Evolutionary conservation across 1,140 invertebrate genomes (phyloP), one percentile per base, ranked within the genome.

Genomic region (Coenobita brevimanus): DNA sequence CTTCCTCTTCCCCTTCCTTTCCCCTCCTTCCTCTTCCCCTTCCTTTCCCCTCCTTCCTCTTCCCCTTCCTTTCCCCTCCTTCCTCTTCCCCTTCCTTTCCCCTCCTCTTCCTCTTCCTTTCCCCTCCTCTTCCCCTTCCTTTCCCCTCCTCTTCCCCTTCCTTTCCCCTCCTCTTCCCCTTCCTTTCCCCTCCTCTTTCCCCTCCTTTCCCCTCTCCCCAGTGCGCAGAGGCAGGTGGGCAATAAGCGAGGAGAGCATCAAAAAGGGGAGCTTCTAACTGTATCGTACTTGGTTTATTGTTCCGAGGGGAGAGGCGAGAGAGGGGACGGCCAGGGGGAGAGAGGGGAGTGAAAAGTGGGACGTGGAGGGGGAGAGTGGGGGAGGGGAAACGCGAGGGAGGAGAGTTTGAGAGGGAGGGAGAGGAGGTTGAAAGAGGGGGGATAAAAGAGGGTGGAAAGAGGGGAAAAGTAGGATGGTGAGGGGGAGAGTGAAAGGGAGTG

Each of bases 261-360:
- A 83, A 83, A 83, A 83, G 62, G 67, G 67, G 54, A 83, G 67
- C 54, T 73, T 83, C 69, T 73, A 67, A 50, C 50, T 54, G 46
- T 69, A 73, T 13, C 64, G 81, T 83, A 83, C 81, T 57, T 57
- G 54, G 82, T 83, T 83, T 83, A 83, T 83, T 83, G 67, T 83
- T 83, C 82, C 69, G 82, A 83, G 69, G 82, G 81, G 82, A 60
- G 24, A 24, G 27, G 57, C 78, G 54, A 50, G 46, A 43, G 69
- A 13, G 36, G 4, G 8, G 30, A 24, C 0, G 60, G 60, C 21
- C 3, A 41, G 24, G 3, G 17, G 43, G 13, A 54, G 38, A 21
- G 75, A 43, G 43, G 75, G 75, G 69, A 41, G 30, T 8, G 69
- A 41, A 15, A 6, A 27, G 60, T 21, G 60, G 21, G 4, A 62